These are phyloP conservation scores for Pteronura brasiliensis DNA, from an alignment of 2,113 vertebrate genomes.

Conservation along the genomic window DNA sequence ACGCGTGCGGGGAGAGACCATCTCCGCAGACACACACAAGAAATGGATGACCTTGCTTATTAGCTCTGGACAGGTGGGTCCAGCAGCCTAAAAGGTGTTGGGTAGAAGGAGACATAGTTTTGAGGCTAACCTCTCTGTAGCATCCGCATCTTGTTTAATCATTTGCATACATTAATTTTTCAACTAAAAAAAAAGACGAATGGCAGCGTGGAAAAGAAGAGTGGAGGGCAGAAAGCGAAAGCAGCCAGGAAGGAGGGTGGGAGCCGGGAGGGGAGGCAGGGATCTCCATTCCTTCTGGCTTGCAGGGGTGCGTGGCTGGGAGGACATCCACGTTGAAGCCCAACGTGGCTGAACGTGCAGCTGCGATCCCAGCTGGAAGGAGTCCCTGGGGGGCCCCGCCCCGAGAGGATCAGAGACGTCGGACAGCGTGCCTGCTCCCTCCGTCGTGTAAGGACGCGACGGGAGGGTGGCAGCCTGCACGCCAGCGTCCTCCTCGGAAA, in stretches of 20 bases:
- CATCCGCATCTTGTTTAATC: not conserved
- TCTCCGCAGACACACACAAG: not conserved
- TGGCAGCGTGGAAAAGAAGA: not conserved
- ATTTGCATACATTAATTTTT: not conserved
- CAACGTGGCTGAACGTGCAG: not conserved
- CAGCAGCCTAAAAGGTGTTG: not conserved
- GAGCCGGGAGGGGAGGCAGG: fast-evolving
- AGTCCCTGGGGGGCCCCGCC: not conserved
- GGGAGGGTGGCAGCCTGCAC: not conserved
- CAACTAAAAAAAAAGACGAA: not conserved
- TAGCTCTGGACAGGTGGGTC: not conserved
- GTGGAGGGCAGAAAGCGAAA: not conserved
- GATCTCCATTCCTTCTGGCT: not conserved
- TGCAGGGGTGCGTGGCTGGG: not conserved
- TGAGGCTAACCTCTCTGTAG: not conserved
- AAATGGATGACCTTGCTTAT: not conserved
- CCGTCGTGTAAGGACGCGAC: fast-evolving
- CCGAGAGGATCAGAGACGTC: not conserved
- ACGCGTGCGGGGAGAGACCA: too few species aligned
- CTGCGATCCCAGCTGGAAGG: too few species aligned
- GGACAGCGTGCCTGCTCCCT: not conserved
- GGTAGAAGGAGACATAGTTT: not conserved
- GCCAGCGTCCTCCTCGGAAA: not conserved
- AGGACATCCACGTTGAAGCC: not conserved
- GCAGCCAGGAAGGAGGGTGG: fast-evolving